Base-by-base conservation (phyloP, 2,797 vertebrate genomes). In the Mus caroli region DNA sequence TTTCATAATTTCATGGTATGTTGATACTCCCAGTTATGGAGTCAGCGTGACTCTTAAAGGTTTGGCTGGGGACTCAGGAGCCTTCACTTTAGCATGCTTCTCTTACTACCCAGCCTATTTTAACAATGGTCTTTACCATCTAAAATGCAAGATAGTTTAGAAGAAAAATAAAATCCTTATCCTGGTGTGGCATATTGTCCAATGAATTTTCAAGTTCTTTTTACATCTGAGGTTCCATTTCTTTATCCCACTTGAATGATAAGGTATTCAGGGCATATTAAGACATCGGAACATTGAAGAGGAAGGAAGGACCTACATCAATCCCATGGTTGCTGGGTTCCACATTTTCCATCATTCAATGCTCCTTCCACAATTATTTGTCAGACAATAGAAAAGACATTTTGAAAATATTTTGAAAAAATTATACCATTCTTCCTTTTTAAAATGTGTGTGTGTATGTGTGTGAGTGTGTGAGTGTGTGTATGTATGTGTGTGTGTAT, bases 1-100 rank as follows among this genome's bases (percentile, higher is more conserved):
- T 91, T 95, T 95, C 85, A 79, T 94, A 90, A 97, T 97, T 95
- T 97, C 94, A 97, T 2, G 17, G 73, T 89, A 86, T 54, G 78
- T 28, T 91, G 92, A 92, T 88, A 97, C 82, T 95, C 37, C 62
- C 78, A 77, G 85, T 73, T 76, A 52, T 1, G 2, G 52, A 20
- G 85, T 90, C 80, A 92, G 58, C 13, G 20, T 71, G 31, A 58
- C 58, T 87, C 28, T 34, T 90, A 40, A 20, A 54, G 52, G 34
- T 46, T 83, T 93, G 58, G 26, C 37, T 88, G 46, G 20, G 31
- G 60, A 92, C 58, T 75, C 20, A 60, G 69, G 15, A 90, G 34
- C 20, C 37, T 91, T 94, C 73, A 64, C 24, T 64, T 58, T 28
- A 77, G 20, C 9, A 3, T 19, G 28, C 28, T 34, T 87, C 54